Evolutionary conservation across 2,113 vertebrate species (phyloP), one percentile per base, ranked within the genome.

Genomic region (Cynoglossus semilaevis): DNA sequence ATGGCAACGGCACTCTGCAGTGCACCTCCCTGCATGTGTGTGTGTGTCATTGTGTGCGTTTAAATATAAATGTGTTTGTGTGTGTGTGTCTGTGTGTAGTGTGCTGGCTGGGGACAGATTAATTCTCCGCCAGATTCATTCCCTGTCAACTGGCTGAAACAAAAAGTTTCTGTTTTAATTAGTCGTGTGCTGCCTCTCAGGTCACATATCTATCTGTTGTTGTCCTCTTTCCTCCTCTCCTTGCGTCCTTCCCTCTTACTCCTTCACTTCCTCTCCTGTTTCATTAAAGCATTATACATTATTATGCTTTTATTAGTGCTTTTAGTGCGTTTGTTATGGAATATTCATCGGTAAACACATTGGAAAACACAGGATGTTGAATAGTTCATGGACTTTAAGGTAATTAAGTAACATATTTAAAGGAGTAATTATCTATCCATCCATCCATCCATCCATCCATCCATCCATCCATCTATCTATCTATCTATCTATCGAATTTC

Each of bases 201-300:
- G 73, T 82, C 82, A 88, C 82, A 74, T 57, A 57, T 80, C 82
- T 85, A 62, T 84, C 72, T 73, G 55, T 64, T 1, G 5, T 11
- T 13, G 7, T 29, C 7, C 54, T 44, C 40, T 62, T 62, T 78
- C 67, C 22, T 29, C 22, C 22, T 29, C 22, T 29, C 22, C 22
- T 29, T 29, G 22, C 22, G 3, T 29, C 22, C 22, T 29, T 29
- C 50, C 68, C 12, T 41, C 38, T 46, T 57, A 15, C 41, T 44
- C 74, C 46, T 58, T 49, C 57, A 37, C 68, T 63, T 65, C 45
- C 70, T 77, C 71, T 81, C 75, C 45, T 18, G 69, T 80, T 74
- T 89, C 88, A 88, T 90, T 87, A 88, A 87, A 86, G 10, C 74
- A n/a, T n/a, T n/a, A n/a, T n/a, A n/a, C n/a, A n/a, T n/a, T n/a